phyloP scores from a whole-genome alignment of 2,888 invertebrate genomes.

The Drosophila recens region DNA sequence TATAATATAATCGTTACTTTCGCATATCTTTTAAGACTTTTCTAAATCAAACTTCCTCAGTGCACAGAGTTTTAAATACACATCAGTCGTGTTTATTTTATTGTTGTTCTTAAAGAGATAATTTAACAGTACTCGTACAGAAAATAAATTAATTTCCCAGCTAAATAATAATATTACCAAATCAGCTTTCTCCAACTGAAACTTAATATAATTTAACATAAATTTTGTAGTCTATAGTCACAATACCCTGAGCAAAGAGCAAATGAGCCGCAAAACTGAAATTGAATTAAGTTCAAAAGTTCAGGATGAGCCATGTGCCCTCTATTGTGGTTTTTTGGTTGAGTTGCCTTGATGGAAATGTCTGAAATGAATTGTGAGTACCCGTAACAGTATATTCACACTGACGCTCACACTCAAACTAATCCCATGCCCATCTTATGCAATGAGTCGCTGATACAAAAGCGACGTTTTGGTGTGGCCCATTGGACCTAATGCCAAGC shows the following conservation, averaged over 20 bases:
- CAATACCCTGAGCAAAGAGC: constrained; percentile 11
- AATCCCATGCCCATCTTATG: constrained; percentile 55
- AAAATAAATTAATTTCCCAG: not conserved
- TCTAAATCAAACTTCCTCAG: too few relatives aligned
- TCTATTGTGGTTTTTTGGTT: constrained; percentile 49
- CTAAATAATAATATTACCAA: constrained; percentile 4
- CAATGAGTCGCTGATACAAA: constrained; percentile 57
- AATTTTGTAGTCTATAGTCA: constrained; percentile 1
- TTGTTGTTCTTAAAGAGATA: not conserved
- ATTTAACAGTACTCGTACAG: not conserved
- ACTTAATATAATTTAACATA: constrained; percentile 41
- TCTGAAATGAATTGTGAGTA: constrained; percentile 28
- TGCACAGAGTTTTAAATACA: too few relatives aligned
- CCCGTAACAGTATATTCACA: constrained; percentile 26
- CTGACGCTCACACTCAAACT: constrained; percentile 23
- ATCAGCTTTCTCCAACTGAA: constrained; percentile 42
- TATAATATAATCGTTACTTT: not conserved
- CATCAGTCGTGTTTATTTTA: not conserved
- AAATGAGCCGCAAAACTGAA: constrained; percentile 38
- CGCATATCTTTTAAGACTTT: not conserved
- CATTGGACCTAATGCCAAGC: constrained; percentile 44
- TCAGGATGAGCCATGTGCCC: constrained; percentile 64
- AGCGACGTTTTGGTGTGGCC: constrained; percentile 61
- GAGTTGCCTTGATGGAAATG: constrained; percentile 44
- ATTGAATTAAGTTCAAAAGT: constrained; percentile 77